Evolutionary conservation across 2,113 vertebrate species (phyloP).

Genomic region (Mastomys coucha): DNA sequence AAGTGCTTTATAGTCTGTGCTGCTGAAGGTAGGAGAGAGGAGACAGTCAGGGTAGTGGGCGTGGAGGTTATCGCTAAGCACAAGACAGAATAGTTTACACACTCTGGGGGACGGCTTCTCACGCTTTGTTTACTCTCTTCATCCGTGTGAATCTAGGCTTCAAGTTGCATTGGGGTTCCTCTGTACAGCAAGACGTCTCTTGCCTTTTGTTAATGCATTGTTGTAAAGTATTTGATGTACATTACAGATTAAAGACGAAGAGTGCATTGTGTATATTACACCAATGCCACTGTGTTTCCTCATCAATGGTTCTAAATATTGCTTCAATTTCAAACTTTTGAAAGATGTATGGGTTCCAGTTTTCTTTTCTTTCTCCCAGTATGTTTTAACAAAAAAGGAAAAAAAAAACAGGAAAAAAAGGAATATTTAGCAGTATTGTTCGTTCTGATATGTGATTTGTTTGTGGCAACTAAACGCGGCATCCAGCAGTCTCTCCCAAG

Average conservation of each 20-base stretch:
- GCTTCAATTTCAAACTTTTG: constrained; percentile 90
- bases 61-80: constrained; percentile 88
- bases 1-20: constrained; percentile 83
- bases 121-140: constrained; percentile 91
- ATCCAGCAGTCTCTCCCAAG: constrained; percentile 91
- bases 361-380: constrained; percentile 89
- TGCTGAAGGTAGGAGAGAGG: constrained; percentile 81
- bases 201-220: constrained; percentile 98
- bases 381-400: constrained; percentile 88
- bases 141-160: constrained; percentile 93
- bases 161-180: constrained; percentile 92
- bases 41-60: constrained; percentile 77
- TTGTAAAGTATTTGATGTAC: constrained; percentile 99
- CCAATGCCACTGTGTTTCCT: constrained; percentile 93
- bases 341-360: constrained; percentile 91
- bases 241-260: constrained; percentile 92
- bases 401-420: constrained; percentile 84
- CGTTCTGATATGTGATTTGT: constrained; percentile 94
- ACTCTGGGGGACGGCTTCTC: constrained; percentile 92
- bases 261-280: constrained; percentile 97
- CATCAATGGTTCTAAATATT: constrained; percentile 93
- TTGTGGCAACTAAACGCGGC: constrained; percentile 93
- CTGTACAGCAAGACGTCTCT: constrained; percentile 92
- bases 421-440: constrained; percentile 94
- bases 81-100: constrained; percentile 90